Base-by-base conservation (phyloP, 1,140 invertebrate species). In the Contarinia nasturtii region DNA sequence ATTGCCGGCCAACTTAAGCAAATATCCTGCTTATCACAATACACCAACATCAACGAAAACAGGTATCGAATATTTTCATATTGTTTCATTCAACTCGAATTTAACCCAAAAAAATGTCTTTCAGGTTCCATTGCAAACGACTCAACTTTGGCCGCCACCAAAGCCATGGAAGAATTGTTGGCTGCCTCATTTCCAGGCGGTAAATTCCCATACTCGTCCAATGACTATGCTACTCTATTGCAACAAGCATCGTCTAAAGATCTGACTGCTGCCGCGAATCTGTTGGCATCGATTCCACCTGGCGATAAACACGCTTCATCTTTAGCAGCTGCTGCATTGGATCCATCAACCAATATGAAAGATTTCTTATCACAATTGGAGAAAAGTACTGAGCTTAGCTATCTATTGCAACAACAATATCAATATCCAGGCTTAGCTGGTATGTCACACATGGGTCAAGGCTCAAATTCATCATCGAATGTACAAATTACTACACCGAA, bases 171-270 rank as follows among this genome's bases (percentile, higher is more conserved):
- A 46, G 60, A 63, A 55, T 46, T 63, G 19, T 59, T 63, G 55
- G 57, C 60, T 1, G 60, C 60, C 19, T 61, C 57, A n/a, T 50
- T 63, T 48, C 60, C 60, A 15, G 27, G 27, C 27, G 27, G 27
- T 27, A 27, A 27, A 27, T 27, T 27, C 27, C 10, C 10, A 2
- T 63, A 63, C 47, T 47, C 61, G 7, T 58, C 58, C 43, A 54
- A 47, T 2, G 60, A 63, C 33, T 38, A 63, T 42, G 52, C 57
- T 1, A 50, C 55, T 0, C 50, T 63, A 2, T 63, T 63, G 15
- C 57, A 61, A 47, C 52, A 56, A 19, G 63, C 56, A 0, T 60
- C 60, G 12, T 52, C 61, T 0, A 61, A 63, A 48, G 59, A 63
- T 44, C 41, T 63, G 33, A 56, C 59, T 1, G 60, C 60, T 1